Evolutionary conservation across 2,797 vertebrate species (phyloP).

Genomic region (Epinephelus awoara): DNA sequence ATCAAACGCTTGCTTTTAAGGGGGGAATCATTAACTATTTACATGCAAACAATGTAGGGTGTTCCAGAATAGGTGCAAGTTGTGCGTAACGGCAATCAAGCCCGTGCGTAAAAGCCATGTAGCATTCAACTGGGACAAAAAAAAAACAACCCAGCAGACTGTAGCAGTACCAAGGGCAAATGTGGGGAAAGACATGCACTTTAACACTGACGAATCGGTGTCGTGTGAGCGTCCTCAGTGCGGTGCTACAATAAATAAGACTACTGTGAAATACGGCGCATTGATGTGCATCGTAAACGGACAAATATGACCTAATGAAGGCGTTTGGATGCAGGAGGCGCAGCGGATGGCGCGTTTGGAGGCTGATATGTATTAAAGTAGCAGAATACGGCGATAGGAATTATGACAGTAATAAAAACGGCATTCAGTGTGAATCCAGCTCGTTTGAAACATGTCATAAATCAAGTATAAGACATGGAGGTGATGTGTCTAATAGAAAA

Average conservation of each 20-base stretch:
- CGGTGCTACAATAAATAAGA: conserved; percentile 55
- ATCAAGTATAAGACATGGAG: conserved; percentile 31
- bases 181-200: conserved; percentile 33
- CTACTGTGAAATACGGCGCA: conserved; percentile 58
- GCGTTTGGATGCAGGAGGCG: conserved; percentile 72
- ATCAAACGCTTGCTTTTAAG: conserved; percentile 39
- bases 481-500: conserved; percentile 34
- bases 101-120: conserved; percentile 64
- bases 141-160: conserved; percentile 22
- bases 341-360: conserved; percentile 55
- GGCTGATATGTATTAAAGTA: conserved; percentile 58
- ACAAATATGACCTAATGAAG: conserved; percentile 72
- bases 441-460: conserved; percentile 24
- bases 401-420: conserved; percentile 55
- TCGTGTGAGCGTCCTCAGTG: conserved; percentile 27
- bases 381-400: conserved; percentile 44
- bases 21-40: conserved; percentile 34
- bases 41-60: conserved; percentile 36
- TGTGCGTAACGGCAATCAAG: conserved; percentile 49
- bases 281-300: conserved; percentile 70
- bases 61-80: conserved; percentile 31
- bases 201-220: conserved; percentile 13
- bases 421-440: conserved; percentile 48
- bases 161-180: conserved; percentile 59
- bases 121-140: conserved; percentile 51